These are phyloP conservation scores for Platichthys flesus DNA, from an alignment of 2,113 vertebrate species.

Conservation along the genomic window DNA sequence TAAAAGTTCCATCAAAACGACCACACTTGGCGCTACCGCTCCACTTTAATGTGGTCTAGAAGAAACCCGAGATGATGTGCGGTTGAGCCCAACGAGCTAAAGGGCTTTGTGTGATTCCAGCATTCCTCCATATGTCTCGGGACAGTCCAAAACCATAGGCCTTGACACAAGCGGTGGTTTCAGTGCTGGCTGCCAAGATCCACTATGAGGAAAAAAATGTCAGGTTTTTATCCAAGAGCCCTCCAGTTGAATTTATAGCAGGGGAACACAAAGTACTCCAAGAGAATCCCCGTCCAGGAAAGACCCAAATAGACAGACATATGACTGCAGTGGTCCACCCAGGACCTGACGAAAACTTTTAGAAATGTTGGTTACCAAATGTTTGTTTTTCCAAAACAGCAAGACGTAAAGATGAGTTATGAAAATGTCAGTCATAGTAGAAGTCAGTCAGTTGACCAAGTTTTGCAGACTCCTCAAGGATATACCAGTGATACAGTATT, in stretches of 20 bases:
- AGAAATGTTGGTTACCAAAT: constrained; percentile 40
- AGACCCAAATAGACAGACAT: constrained; percentile 57
- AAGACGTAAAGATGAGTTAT: constrained; percentile 7
- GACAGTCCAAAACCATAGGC: constrained; percentile 76
- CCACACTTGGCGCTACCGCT: constrained; percentile 76
- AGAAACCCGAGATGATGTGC: constrained; percentile 72
- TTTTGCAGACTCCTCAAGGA: constrained; percentile 3
- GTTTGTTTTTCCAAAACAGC: constrained; percentile 56
- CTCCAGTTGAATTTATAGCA: constrained; percentile 75
- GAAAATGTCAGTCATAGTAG: constrained; percentile 46
- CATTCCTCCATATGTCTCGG: constrained; percentile 74
- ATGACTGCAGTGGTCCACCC: constrained; percentile 52
- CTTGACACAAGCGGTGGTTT: constrained; percentile 67
- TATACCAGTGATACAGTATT: not conserved
- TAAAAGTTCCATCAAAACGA: constrained; percentile 72
- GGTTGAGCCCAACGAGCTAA: constrained; percentile 70
- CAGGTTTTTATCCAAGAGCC: constrained; percentile 72
- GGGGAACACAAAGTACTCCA: constrained; percentile 73
- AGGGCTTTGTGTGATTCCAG: constrained; percentile 76
- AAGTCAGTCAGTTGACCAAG: constrained; percentile 12
- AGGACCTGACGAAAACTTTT: constrained; percentile 4
- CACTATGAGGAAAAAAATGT: constrained; percentile 76
- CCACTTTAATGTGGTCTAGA: constrained; percentile 75
- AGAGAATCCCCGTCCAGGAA: constrained; percentile 62
- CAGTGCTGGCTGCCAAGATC: constrained; percentile 73